phyloP scores from a whole-genome alignment of 2,797 vertebrate genomes.

The Lates japonicus region DNA sequence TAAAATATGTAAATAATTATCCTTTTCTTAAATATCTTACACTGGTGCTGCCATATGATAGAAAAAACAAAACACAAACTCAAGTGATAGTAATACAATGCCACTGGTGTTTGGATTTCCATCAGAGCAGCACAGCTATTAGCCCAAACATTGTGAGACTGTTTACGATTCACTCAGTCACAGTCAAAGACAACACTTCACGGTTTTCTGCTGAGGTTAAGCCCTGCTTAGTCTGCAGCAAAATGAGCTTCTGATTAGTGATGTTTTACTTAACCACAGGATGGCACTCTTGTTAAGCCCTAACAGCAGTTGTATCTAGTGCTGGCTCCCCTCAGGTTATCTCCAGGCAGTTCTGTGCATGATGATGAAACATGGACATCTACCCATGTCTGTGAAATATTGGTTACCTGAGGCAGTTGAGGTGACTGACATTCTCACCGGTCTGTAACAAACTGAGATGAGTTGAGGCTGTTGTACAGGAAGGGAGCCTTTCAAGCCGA shows the following conservation, averaged over 20 bases:
- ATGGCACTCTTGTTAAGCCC: constrained; percentile 85
- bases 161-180: not conserved
- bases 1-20: not conserved
- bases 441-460: not conserved
- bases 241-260: constrained; percentile 45
- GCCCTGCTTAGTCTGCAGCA: constrained; percentile 10
- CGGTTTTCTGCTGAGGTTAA: not conserved
- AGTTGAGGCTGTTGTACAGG: not conserved
- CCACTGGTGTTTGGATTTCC: not conserved
- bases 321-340: constrained; percentile 27
- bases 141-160: not conserved
- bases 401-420: not conserved
- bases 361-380: constrained; percentile 11
- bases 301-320: constrained; percentile 21
- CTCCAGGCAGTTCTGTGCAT: not conserved
- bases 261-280: constrained; percentile 82
- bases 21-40: not conserved
- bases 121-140: not conserved
- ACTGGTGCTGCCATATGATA: not conserved
- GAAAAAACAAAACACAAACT: constrained; percentile 4
- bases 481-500: not conserved
- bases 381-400: not conserved
- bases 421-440: not conserved
- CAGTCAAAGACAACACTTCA: not conserved
- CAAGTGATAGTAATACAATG: not conserved